phyloP scores from a whole-genome alignment of 2,888 invertebrate species.

The Melieria omissa region DNA sequence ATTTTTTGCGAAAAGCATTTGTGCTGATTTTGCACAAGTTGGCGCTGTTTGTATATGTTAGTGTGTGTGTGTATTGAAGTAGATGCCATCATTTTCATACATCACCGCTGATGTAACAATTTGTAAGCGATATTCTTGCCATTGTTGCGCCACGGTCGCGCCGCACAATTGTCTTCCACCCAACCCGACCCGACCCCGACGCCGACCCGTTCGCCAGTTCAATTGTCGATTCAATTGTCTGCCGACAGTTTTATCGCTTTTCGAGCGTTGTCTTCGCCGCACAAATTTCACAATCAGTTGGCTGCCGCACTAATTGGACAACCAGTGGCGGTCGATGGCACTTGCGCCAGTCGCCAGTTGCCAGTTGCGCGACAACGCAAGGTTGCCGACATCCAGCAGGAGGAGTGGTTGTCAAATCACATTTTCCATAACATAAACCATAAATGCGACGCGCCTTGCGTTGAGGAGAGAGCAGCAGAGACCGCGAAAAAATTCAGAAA shows the following conservation, averaged over 20 bases:
- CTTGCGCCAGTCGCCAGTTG: constrained; percentile 19
- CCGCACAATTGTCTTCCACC: constrained; percentile 29
- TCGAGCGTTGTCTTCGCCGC: constrained; percentile 37
- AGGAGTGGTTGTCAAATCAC: constrained; percentile 59
- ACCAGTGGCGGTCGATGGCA: constrained; percentile 43
- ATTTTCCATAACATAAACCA: constrained; percentile 62
- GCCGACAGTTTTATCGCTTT: constrained; percentile 61
- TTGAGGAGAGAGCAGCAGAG: not conserved
- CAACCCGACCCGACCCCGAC: not conserved
- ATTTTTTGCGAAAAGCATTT: constrained; percentile 21
- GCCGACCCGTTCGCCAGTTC: not conserved
- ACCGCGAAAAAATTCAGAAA: too few relatives aligned
- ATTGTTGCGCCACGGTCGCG: constrained; percentile 7
- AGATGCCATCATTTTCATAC: constrained; percentile 23
- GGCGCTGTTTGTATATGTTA: not conserved
- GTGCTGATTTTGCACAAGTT: constrained; percentile 17
- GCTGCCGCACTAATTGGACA: constrained; percentile 59
- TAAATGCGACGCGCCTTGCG: constrained; percentile 52
- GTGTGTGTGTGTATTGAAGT: not conserved
- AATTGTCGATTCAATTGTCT: constrained; percentile 57
- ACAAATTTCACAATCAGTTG: constrained; percentile 5
- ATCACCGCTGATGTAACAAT: constrained; percentile 55
- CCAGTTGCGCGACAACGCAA: constrained; percentile 35
- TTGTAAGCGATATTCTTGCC: constrained; percentile 52
- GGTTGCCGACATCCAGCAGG: constrained; percentile 7